Percentiles rank a stretch among this genome's conserved stretches.
Evolutionary conservation across 1,140 invertebrate species (phyloP).

Genomic region (Epicauta chinensis): DNA sequence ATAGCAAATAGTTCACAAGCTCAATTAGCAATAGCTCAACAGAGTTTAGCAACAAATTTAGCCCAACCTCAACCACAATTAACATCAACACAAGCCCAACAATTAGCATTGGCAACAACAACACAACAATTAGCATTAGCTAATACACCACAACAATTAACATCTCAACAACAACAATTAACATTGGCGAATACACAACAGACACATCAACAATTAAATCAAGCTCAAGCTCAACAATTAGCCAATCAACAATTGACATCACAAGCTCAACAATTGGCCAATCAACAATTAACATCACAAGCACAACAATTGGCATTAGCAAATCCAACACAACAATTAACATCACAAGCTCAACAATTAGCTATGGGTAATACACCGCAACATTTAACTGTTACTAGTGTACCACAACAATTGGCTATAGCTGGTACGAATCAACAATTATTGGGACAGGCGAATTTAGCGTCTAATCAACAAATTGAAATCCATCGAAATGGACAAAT

Average conservation of each 20-base stretch:
- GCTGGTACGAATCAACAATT: constrained; percentile 36
- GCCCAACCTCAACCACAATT: constrained; percentile 34
- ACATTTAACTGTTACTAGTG: constrained; percentile 24
- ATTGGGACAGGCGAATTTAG: constrained; percentile 38
- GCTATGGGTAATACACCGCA: constrained; percentile 32
- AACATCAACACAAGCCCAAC: constrained; percentile 37
- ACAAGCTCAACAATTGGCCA: constrained; percentile 36
- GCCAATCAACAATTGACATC: constrained; percentile 28
- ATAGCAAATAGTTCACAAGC: constrained; percentile 37
- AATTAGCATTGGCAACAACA: constrained; percentile 36
- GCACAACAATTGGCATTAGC: constrained; percentile 36
- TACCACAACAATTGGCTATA: constrained; percentile 30
- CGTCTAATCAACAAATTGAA: constrained; percentile 38
- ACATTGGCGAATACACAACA: not conserved
- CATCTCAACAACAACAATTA: constrained; percentile 8
- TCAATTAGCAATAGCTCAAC: constrained; percentile 36
- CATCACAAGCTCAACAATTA: constrained; percentile 31
- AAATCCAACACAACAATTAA: constrained; percentile 28
- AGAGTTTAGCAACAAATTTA: constrained; percentile 36
- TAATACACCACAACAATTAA: constrained; percentile 19
- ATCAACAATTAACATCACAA: constrained; percentile 38
- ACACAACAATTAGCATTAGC: constrained; percentile 36
- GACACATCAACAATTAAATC: constrained; percentile 22
- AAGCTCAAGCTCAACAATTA: constrained; percentile 25
- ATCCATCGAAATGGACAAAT: constrained; percentile 38